Conservation (phyloP, 2,113 vertebrate genomes). For the Morphnarchus princeps region DNA sequence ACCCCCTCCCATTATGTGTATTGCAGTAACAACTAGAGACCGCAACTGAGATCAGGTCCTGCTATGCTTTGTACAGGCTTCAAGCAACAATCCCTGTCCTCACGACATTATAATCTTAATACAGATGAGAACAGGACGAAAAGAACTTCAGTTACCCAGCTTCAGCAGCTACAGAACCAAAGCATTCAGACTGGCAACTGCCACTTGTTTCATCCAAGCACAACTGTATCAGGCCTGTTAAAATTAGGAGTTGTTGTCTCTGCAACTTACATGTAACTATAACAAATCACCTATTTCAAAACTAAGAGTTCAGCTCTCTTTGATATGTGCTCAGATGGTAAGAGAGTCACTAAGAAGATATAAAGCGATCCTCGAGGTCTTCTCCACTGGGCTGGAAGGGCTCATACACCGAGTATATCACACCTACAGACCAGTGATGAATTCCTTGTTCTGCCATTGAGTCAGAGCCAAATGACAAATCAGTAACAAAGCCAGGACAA, state of each 20-base stretch:
- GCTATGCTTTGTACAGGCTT: not conserved
- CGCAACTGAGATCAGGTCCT: not conserved
- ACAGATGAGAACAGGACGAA: not conserved
- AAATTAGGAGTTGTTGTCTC: not conserved
- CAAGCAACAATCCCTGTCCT: not conserved
- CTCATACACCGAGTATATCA: accelerated
- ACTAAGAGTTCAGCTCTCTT: not conserved
- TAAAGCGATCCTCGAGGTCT: accelerated
- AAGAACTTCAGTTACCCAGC: not conserved
- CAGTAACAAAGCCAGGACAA: not conserved
- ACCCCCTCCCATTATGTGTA: accelerated
- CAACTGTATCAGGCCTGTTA: too few relatives aligned
- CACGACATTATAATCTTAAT: not conserved
- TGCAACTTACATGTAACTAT: not conserved
- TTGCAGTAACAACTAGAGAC: not conserved
- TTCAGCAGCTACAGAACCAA: not conserved
- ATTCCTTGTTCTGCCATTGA: not conserved
- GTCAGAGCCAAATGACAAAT: not conserved
- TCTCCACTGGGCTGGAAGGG: not conserved
- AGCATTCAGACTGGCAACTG: not conserved
- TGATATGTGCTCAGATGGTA: accelerated
- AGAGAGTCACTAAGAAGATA: not conserved
- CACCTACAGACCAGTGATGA: not conserved
- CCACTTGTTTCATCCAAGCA: not conserved
- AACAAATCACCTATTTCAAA: too few relatives aligned